A percentile compares a stretch with the other conserved stretches of the same genome.
phyloP scores from a whole-genome alignment of 2,888 invertebrate genomes.

The Ctenicera cuprea region DNA sequence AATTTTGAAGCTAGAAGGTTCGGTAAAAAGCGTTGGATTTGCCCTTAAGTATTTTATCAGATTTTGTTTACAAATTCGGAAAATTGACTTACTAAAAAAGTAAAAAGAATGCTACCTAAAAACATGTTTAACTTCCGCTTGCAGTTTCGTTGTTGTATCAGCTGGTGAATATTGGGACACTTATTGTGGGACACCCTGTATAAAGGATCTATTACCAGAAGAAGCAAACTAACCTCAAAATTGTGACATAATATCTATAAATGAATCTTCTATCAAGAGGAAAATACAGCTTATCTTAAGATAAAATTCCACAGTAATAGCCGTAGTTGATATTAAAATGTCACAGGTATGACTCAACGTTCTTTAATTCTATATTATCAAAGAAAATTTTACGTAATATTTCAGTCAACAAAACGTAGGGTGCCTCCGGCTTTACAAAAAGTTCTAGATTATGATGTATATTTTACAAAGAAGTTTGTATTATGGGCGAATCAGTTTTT shows the following conservation, averaged over 20 bases:
- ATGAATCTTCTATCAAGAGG: neutral
- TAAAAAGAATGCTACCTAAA: too few relatives aligned
- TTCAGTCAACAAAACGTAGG: constrained; percentile 1
- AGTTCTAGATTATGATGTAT: constrained; percentile 74
- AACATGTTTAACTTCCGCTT: too few relatives aligned
- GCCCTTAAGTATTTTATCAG: too few relatives aligned
- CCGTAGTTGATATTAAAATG: neutral
- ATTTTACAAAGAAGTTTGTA: constrained; percentile 75
- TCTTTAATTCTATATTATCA: neutral
- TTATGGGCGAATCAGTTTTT: constrained; percentile 72
- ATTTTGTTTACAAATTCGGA: too few relatives aligned
- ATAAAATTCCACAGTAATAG: neutral
- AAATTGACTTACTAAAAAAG: too few relatives aligned
- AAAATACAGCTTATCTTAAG: neutral
- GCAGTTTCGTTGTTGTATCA: too few relatives aligned
- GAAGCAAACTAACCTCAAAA: neutral
- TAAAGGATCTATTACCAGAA: too few relatives aligned
- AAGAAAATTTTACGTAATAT: neutral
- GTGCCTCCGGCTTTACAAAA: constrained; percentile 73
- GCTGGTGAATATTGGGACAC: too few relatives aligned
- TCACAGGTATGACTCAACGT: neutral
- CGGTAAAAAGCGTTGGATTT: too few relatives aligned
- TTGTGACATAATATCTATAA: neutral
- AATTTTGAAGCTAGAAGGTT: too few relatives aligned
- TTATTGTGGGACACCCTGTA: too few relatives aligned